A percentile compares a stretch with the other conserved stretches of the same genome.
These are phyloP conservation scores for Anoplopoma fimbria DNA, from an alignment of 2,113 vertebrate genomes.

Conservation along the genomic window DNA sequence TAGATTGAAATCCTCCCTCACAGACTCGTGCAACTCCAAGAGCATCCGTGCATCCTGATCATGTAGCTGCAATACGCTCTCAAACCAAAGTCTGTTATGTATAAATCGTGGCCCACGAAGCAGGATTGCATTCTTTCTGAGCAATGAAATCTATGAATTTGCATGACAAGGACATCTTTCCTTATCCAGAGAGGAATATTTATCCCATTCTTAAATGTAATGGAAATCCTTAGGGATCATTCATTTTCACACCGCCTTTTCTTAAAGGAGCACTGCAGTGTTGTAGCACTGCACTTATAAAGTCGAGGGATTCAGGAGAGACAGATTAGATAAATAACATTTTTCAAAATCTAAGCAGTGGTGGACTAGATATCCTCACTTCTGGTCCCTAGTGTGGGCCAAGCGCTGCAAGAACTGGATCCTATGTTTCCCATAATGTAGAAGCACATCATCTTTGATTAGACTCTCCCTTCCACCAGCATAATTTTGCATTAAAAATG, in stretches of 20 bases:
- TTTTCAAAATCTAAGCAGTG: background rate
- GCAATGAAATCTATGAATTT: background rate
- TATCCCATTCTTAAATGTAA: background rate
- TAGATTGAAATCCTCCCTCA: conserved; percentile 44
- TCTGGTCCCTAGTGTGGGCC: background rate
- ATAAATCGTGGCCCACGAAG: background rate
- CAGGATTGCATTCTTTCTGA: background rate
- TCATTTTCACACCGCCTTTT: background rate
- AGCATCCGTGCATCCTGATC: conserved; percentile 2
- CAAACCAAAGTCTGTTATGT: background rate
- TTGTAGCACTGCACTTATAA: background rate
- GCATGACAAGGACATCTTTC: background rate
- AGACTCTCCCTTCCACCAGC: background rate
- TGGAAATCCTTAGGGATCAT: background rate
- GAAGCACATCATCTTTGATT: too few relatives aligned
- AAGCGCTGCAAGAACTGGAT: background rate
- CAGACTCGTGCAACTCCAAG: background rate
- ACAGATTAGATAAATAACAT: background rate
- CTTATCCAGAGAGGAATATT: background rate
- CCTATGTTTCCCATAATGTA: background rate
- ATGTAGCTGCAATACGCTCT: background rate
- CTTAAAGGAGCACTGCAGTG: background rate
- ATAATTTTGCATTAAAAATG: too few relatives aligned
- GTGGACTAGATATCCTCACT: background rate
- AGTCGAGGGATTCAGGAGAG: background rate